These are phyloP conservation scores for Cephus cinctus DNA, from an alignment of 1,140 invertebrate species.

Conservation along the genomic window DNA sequence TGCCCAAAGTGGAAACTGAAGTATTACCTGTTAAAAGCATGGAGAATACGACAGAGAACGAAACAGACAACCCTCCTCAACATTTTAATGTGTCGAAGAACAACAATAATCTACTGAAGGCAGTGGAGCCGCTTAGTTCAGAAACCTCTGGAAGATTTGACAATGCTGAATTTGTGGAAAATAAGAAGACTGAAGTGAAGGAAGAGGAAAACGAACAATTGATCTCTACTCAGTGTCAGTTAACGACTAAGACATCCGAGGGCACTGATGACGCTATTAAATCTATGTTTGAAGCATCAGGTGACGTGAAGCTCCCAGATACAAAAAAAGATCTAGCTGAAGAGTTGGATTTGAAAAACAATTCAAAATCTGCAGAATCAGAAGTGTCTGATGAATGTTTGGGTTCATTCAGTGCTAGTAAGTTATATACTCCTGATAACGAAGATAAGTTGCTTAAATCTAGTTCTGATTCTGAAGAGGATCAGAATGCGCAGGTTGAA, in stretches of 20 bases:
- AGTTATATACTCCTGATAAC: neutral
- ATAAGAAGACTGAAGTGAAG: neutral
- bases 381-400: neutral
- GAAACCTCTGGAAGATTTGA: too few species aligned
- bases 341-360: neutral
- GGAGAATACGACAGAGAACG: neutral
- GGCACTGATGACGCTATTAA: neutral
- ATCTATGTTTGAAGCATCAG: neutral
- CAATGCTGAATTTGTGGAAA: too few species aligned
- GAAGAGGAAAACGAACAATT: neutral
- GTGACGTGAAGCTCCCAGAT: neutral
- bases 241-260: neutral
- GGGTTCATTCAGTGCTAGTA: neutral
- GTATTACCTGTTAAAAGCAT: neutral
- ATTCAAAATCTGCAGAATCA: neutral
- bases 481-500: neutral
- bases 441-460: conserved; percentile 1
- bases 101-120: neutral
- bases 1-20: neutral
- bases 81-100: neutral
- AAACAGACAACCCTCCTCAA: too few species aligned
- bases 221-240: too few species aligned
- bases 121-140: neutral
- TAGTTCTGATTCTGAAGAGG: conserved; percentile 1
- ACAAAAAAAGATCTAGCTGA: neutral